Percentiles rank a stretch among this genome's conserved stretches.
Conservation (phyloP, 2,797 vertebrate genomes). For the Falco cherrug region DNA sequence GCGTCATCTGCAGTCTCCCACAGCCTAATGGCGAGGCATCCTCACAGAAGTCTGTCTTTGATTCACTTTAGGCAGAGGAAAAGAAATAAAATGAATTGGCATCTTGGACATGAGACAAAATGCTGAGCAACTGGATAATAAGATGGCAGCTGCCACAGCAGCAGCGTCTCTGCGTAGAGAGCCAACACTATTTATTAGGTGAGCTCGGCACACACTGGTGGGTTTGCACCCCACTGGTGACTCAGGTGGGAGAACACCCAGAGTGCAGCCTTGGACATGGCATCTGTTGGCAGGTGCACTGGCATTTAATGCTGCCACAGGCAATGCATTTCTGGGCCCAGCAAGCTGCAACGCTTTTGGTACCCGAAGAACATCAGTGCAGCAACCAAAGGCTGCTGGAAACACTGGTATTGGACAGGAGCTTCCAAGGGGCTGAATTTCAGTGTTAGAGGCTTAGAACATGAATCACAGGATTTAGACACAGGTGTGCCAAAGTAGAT, state of each 20-base stretch:
- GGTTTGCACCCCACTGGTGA: fast-evolving
- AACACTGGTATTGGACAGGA: not conserved
- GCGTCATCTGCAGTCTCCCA: not conserved
- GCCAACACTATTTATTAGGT: fast-evolving
- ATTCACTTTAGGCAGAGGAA: not conserved
- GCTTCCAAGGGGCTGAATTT: not conserved
- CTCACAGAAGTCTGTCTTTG: not conserved
- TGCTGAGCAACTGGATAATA: not conserved
- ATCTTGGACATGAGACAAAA: not conserved
- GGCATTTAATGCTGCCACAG: not conserved
- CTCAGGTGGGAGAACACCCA: not conserved
- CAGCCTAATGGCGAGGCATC: not conserved
- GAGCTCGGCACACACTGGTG: fast-evolving
- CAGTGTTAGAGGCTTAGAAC: not conserved
- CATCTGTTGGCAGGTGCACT: fast-evolving
- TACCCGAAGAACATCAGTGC: fast-evolving
- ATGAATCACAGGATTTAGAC: not conserved
- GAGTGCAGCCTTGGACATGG: fast-evolving
- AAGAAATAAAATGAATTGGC: fast-evolving
- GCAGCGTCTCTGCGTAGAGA: not conserved
- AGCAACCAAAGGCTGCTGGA: not conserved
- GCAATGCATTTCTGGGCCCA: not conserved
- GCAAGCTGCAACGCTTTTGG: not conserved
- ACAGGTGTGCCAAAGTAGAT: not conserved
- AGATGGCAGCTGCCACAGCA: not conserved